phyloP scores from a whole-genome alignment of 2,797 vertebrate species.

The Paedocypris micromegethes region DNA sequence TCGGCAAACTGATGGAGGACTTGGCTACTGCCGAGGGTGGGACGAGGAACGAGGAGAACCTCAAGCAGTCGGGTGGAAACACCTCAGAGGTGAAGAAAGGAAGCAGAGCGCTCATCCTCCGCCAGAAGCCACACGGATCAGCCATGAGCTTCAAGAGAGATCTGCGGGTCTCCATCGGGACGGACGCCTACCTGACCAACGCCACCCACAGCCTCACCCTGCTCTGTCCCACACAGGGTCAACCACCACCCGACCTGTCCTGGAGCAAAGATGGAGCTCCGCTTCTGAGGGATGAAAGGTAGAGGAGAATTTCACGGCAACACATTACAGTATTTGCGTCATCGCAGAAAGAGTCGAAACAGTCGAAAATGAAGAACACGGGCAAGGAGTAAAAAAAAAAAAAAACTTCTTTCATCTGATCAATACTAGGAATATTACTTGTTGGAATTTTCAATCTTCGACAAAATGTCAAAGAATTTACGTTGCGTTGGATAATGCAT shows the following conservation, averaged over 20 bases:
- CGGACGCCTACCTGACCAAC: conserved; percentile 69
- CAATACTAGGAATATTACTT: no score
- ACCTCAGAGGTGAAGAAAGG: conserved; percentile 40
- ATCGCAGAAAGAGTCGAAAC: no score
- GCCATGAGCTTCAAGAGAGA: conserved; percentile 70
- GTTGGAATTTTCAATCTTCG: no score
- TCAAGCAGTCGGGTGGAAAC: conserved; percentile 52
- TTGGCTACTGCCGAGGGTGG: conserved; percentile 55
- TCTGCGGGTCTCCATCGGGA: conserved; percentile 70
- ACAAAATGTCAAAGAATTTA: no score
- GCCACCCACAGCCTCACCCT: conserved; percentile 68
- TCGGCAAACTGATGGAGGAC: conserved; percentile 73
- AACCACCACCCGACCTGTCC: conserved; percentile 60
- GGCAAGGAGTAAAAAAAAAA: no score
- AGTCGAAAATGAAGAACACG: no score
- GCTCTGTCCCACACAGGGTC: conserved; percentile 64
- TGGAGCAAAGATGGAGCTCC: conserved; percentile 81
- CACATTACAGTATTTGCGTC: no score
- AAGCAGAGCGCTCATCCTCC: conserved; percentile 62
- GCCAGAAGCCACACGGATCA: conserved; percentile 59
- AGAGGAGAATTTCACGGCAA: conserved; percentile 28
- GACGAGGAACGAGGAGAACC: conserved; percentile 48
- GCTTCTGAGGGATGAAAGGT: conserved; percentile 72
- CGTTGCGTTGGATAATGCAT: no score
- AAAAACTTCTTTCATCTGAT: no score